These are phyloP conservation scores for Hylaeus volcanicus DNA, from an alignment of 1,140 invertebrate genomes.

Conservation along the genomic window DNA sequence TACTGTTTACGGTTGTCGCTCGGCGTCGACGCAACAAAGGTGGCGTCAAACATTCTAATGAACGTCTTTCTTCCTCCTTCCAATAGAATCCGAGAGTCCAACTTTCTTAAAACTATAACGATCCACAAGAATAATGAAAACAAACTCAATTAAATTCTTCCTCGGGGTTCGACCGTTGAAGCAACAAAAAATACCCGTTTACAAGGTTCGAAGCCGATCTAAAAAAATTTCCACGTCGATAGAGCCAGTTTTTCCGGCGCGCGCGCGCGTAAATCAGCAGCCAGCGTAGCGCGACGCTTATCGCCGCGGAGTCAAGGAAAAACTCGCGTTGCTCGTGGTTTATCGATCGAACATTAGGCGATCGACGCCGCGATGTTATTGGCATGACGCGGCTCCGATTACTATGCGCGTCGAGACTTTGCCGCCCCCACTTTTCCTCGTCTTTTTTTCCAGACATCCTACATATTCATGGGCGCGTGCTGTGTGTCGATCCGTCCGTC, in stretches of 20 bases:
- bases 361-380: constrained; percentile 74
- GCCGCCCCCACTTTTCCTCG: constrained; percentile 67
- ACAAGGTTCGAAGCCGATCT: too few species aligned
- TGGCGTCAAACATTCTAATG: too few species aligned
- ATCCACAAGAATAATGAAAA: too few species aligned
- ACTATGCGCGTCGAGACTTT: constrained; percentile 69
- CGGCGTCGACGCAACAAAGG: too few species aligned
- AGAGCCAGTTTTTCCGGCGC: too few species aligned
- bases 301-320: constrained; percentile 27
- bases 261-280: constrained; percentile 25
- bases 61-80: too few species aligned
- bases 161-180: not conserved
- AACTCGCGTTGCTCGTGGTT: constrained; percentile 55
- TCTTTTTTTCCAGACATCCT: constrained; percentile 71
- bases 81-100: too few species aligned
- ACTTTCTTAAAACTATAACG: too few species aligned
- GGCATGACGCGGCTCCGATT: constrained; percentile 75
- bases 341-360: constrained; percentile 72
- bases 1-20: too few species aligned
- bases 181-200: not conserved
- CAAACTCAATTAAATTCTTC: too few species aligned
- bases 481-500: constrained; percentile 69
- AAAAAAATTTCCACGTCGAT: too few species aligned
- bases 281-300: constrained; percentile 15
- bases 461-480: constrained; percentile 78